Evolutionary conservation across 2,113 vertebrate species (phyloP).

Genomic region (Hiodon alosoides): DNA sequence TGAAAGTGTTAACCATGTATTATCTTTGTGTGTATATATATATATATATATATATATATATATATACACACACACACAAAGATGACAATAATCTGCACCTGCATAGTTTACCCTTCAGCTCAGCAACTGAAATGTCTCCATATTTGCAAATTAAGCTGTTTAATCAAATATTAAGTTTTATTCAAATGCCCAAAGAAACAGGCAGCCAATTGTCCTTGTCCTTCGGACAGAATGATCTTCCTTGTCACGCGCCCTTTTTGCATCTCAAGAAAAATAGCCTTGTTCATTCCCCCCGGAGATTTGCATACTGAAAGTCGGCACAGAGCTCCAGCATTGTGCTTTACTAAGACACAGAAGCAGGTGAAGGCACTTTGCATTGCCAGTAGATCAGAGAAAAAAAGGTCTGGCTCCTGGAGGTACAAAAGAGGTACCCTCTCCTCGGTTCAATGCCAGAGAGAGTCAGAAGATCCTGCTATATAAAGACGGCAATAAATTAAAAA

Average conservation of each 20-base stretch:
- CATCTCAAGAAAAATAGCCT: constrained; percentile 85
- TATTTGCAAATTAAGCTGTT: constrained; percentile 77
- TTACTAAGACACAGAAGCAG: constrained; percentile 49
- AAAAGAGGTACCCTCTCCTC: constrained; percentile 19
- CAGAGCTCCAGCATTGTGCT: constrained; percentile 49
- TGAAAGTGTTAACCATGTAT: constrained; percentile 4
- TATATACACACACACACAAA: too few relatives aligned
- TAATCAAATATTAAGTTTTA: constrained; percentile 87
- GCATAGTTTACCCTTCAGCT: constrained; percentile 51
- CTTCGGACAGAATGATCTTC: constrained; percentile 52
- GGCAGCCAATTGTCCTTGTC: constrained; percentile 65
- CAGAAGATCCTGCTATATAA: too few relatives aligned
- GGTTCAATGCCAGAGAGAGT: too few relatives aligned
- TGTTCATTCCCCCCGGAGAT: constrained; percentile 57
- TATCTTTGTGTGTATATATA: constrained; percentile 3
- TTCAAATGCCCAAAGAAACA: constrained; percentile 76
- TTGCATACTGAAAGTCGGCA: constrained; percentile 71
- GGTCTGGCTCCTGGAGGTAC: constrained; percentile 25
- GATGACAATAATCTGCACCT: constrained; percentile 46
- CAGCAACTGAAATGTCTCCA: constrained; percentile 49
- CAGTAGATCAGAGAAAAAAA: constrained; percentile 28
- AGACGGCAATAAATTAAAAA: too few relatives aligned
- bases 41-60: neutral
- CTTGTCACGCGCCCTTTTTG: constrained; percentile 75
- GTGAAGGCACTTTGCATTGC: constrained; percentile 45